A percentile compares a stretch with the other conserved stretches of the same genome.
Conservation (phyloP, 2,113 vertebrate species). For the Perccottus glenii region DNA sequence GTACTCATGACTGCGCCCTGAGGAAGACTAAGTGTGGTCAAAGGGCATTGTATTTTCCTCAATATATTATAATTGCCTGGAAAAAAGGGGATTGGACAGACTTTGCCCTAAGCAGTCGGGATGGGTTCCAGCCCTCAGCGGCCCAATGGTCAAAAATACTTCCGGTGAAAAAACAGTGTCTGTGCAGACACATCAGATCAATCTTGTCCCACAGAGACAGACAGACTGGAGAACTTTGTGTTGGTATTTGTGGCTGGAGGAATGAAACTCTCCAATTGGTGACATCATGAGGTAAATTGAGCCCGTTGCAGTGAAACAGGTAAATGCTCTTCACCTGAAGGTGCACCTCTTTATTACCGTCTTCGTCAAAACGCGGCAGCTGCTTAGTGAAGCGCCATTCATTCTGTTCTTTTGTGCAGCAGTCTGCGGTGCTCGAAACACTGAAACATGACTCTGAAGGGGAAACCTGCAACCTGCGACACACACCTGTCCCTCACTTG, state of each 20-base stretch:
- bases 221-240: not conserved
- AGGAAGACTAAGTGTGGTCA: too few relatives aligned
- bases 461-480: constrained; percentile 23
- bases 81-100: too few relatives aligned
- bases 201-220: not conserved
- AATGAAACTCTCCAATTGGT: constrained; percentile 32
- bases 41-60: too few relatives aligned
- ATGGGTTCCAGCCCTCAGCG: too few relatives aligned
- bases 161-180: too few relatives aligned
- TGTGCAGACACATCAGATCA: not conserved
- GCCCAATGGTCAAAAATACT: too few relatives aligned
- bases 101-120: too few relatives aligned
- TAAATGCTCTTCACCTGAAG: constrained; percentile 23
- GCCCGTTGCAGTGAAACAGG: constrained; percentile 31
- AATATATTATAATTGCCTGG: too few relatives aligned
- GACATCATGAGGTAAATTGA: constrained; percentile 18
- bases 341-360: not conserved
- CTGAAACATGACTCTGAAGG: constrained; percentile 50
- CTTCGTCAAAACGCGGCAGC: constrained; percentile 57
- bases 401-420: constrained; percentile 51
- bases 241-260: not conserved
- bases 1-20: too few relatives aligned
- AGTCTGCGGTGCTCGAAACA: constrained; percentile 28
- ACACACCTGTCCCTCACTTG: not conserved
- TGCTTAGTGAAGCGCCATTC: constrained; percentile 54